A percentile compares a stretch with the other conserved stretches of the same genome.
Evolutionary conservation across 64 coral and sea anemone species (phyloP).

Genomic region (Stylophora pistillata): DNA sequence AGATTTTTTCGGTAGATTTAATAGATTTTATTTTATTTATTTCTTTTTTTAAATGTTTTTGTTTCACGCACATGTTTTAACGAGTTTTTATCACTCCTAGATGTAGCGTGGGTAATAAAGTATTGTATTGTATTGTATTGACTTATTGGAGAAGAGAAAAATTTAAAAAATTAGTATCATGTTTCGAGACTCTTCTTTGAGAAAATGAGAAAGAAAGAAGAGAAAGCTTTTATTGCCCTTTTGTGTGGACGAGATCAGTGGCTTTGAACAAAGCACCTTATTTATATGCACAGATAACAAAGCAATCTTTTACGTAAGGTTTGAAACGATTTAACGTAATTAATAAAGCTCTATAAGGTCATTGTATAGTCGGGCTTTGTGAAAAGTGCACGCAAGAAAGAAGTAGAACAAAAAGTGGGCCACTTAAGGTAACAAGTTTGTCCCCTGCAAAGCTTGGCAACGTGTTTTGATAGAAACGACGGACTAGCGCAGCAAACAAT

Average conservation of each 20-base stretch:
- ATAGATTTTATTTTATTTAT: no score
- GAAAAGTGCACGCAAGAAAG: slow-evolving; percentile 6
- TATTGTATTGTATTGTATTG: no score
- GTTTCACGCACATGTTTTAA: no score
- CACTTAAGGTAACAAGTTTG: neutral
- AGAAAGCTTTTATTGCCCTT: neutral
- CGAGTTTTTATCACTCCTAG: no score
- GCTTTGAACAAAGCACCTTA: neutral
- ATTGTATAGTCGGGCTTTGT: neutral
- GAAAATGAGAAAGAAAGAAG: neutral
- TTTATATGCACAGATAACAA: slow-evolving; percentile 16
- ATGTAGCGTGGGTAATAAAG: no score
- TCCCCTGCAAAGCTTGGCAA: neutral
- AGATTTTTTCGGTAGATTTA: no score
- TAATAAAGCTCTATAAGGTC: neutral
- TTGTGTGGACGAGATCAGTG: neutral
- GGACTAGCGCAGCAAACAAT: neutral
- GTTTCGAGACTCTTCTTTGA: neutral
- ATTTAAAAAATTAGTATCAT: neutral
- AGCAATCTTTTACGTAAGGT: neutral
- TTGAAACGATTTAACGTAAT: slow-evolving; percentile 4
- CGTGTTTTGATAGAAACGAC: neutral
- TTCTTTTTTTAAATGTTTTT: no score
- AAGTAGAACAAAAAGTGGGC: neutral
- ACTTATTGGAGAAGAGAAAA: neutral